Base-by-base conservation (phyloP, 2,888 invertebrate species). In the Scaptomyza tumidula region DNA sequence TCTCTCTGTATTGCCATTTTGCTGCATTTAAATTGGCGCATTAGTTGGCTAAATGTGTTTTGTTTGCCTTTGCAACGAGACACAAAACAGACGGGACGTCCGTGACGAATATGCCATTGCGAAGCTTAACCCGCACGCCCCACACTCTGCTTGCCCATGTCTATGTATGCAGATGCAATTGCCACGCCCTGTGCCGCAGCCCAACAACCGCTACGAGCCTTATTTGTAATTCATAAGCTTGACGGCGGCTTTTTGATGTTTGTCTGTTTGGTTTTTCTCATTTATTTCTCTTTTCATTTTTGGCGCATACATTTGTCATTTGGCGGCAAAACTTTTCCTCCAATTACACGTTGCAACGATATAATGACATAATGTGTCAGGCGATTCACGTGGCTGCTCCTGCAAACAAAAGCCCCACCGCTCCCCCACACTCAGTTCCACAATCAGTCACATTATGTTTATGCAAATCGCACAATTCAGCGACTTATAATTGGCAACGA, bases 291-390 rank as follows among this genome's bases (percentile, higher is more conserved):
- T 35, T 19, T 19, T 50, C 19, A 37, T 41, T 63, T 68, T 84
- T 62, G 81, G 70, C 64, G 54, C 68, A 77, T 75, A 65, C 77
- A 81, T 79, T 88, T 85, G 88, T 88, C 85, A 83, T 88, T 88
- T 87, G 88, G 64, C 84, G 78, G 86, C 86, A 88, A 78, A 75
- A 75, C 50, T 79, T 87, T 82, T 83, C 79, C 77, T 86, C 84
- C 87, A 89, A 88, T 88, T 89, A 89, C 75, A 88, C 74, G 80
- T 88, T 88, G 78, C 78, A 88, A 88, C 88, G 72, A 88, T 74
- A 82, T 88, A 88, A 87, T 87, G 86, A 82, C 88, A 84, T 83
- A 83, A 88, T 88, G 75, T 85, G 79, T 68, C 82, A 82, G 75
- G 44, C 80, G 52, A 58, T 69, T 44, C 45, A 27, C 55, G 19